Evolutionary conservation across 2,797 vertebrate species (phyloP).

Genomic region (Sardinella longiceps): DNA sequence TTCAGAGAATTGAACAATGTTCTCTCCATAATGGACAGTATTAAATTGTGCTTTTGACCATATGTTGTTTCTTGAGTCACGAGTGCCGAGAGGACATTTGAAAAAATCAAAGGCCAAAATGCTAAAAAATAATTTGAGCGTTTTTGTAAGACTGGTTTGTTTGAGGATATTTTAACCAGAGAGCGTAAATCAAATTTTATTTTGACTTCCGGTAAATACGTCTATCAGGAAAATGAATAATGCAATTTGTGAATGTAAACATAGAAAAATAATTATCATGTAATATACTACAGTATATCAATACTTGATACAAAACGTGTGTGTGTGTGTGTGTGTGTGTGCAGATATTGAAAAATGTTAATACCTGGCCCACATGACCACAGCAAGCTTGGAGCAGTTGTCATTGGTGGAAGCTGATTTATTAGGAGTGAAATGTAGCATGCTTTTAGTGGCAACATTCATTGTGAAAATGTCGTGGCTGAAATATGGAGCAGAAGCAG

Average conservation of each 20-base stretch:
- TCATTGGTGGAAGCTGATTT: background rate
- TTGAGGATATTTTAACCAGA: background rate
- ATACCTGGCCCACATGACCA: background rate
- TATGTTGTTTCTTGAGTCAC: background rate
- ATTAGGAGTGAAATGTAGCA: slow-evolving; percentile 15
- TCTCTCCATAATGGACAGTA: background rate
- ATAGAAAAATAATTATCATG: too few relatives aligned
- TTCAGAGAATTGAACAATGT: background rate
- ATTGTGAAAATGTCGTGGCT: slow-evolving; percentile 15
- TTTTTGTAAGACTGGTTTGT: background rate
- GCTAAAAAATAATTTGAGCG: background rate
- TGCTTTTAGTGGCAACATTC: slow-evolving; percentile 19
- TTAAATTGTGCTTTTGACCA: too few relatives aligned
- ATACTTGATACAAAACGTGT: background rate
- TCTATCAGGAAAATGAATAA: too few relatives aligned
- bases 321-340: background rate
- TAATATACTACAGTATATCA: too few relatives aligned
- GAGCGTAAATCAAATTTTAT: too few relatives aligned
- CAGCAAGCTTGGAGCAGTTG: background rate
- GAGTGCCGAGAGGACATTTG: background rate
- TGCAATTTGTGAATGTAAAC: too few relatives aligned
- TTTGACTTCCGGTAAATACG: too few relatives aligned
- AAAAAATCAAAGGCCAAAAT: background rate
- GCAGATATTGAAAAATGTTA: background rate
- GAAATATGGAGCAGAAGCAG: slow-evolving; percentile 10